These are phyloP conservation scores for Conus betulinus DNA, from an alignment of 1,140 invertebrate species.

Conservation along the genomic window DNA sequence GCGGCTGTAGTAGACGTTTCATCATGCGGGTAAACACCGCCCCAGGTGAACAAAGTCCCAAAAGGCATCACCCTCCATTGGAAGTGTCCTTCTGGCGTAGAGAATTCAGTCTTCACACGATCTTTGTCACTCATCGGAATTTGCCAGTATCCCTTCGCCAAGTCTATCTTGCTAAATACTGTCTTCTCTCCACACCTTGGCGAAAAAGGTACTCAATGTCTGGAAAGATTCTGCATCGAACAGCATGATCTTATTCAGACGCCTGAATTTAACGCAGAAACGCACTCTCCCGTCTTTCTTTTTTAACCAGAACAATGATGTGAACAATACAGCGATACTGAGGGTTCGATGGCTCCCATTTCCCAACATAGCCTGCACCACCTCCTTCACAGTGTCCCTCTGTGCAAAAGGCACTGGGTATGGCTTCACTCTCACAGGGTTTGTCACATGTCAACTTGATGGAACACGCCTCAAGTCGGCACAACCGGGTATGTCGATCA, in stretches of 20 bases:
- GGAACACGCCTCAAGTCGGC: no score
- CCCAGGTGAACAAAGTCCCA: conserved; percentile 49
- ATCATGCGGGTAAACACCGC: conserved; percentile 43
- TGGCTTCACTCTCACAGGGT: background rate
- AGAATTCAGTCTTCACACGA: background rate
- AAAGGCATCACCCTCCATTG: conserved; percentile 53
- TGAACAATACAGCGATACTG: conserved; percentile 76
- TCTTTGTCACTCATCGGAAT: conserved; percentile 32
- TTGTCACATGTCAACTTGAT: no score
- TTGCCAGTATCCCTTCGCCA: conserved; percentile 56
- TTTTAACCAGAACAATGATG: conserved; percentile 77
- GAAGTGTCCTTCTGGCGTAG: background rate
- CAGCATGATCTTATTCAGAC: conserved; percentile 44
- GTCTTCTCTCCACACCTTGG: conserved; percentile 24
- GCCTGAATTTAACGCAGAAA: conserved; percentile 77
- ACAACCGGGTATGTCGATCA: no score
- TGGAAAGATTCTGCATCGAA: conserved; percentile 54
- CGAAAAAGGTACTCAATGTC: conserved; percentile 51
- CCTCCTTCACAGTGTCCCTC: conserved; percentile 56
- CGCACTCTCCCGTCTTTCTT: conserved; percentile 75
- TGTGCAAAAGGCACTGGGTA: background rate
- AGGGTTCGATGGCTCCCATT: conserved; percentile 69
- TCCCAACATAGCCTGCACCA: conserved; percentile 69
- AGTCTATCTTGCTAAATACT: conserved; percentile 43
- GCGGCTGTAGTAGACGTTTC: conserved; percentile 38